Evolutionary conservation across 2,113 vertebrate species (phyloP).

Genomic region (Carassius auratus): DNA sequence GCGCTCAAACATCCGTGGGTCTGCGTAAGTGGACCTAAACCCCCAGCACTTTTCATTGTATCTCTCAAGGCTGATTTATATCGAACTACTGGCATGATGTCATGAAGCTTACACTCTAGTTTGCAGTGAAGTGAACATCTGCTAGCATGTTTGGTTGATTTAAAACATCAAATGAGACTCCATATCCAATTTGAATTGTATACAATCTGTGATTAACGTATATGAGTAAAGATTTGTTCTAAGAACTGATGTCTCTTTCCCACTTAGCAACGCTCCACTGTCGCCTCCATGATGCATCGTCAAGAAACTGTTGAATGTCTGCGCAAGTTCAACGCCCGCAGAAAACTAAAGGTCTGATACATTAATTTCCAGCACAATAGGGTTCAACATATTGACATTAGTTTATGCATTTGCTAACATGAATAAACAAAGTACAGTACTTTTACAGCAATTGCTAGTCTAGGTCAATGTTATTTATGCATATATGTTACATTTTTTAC

Average conservation of each 20-base stretch:
- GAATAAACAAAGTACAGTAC: background rate
- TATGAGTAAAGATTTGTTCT: background rate
- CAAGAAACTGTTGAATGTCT: conserved; percentile 99
- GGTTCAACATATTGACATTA: background rate
- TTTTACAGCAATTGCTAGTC: background rate
- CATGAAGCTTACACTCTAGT: background rate
- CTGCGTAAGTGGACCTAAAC: conserved; percentile 86
- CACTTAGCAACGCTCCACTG: conserved; percentile 95
- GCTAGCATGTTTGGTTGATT: background rate
- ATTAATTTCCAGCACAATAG: background rate
- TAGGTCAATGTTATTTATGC: background rate
- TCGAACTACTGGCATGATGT: background rate
- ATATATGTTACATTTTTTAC: background rate
- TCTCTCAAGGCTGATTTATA: conserved; percentile 11
- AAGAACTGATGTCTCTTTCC: conserved; percentile 19
- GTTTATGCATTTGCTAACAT: background rate
- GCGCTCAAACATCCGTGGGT: conserved; percentile 98
- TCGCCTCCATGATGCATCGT: conserved; percentile 99
- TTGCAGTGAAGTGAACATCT: background rate
- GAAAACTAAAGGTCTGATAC: conserved; percentile 91
- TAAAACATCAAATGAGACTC: background rate
- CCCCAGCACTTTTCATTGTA: background rate
- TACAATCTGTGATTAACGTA: background rate
- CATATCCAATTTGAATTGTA: background rate
- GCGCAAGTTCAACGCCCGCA: conserved; percentile 97